Base-by-base conservation (phyloP, 2,113 vertebrate genomes). In the Amphilophus citrinellus region DNA sequence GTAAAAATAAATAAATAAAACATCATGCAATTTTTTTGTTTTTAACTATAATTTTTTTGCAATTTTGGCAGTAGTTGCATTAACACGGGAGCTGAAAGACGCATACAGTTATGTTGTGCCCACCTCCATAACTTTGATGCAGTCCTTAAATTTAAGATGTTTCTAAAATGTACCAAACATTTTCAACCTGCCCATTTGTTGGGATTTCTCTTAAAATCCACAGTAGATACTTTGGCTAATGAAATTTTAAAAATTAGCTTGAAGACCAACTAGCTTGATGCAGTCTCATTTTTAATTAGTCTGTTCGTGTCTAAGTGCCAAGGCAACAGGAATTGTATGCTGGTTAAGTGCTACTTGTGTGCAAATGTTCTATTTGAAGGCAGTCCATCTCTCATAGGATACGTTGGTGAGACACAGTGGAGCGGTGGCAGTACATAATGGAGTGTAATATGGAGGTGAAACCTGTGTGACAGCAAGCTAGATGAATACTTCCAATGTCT, bases 391-490 rank as follows among this genome's bases (percentile, higher is more conserved):
- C 47, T 71, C 42, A 76, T 18, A 68, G 61, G 68, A 87, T 57
- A n/a, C 22, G 5, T 17, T 58, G 61, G 11, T 30, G 47, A 82
- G 75, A 27, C 78, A 77, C 27, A 35, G 53, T 10, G 18, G 39
- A 83, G 61, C 22, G 7, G n/a, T 35, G 57, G 53, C 75, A 61
- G 18, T 39, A 76, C 42, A 47, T 61, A 76, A 57, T 32, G 6
- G 39, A 61, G 56, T 15, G 27, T 60, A 87, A 80, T 75, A 76
- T 79, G 24, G 80, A 84, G 71, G 37, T 27, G 22, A 58, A 77
- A 80, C 47, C 44, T 73, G 35, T 75, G 37, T 83, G 79, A 83
- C 77, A 59, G 61, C 79, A 58, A 35, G 65, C 61, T 78, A 7
- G 32, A 83, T 63, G 71, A 82, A 83, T 62, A 60, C 20, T 42